phyloP scores from a whole-genome alignment of 2,797 vertebrate species.

The Hypotaenidia okinawae region DNA sequence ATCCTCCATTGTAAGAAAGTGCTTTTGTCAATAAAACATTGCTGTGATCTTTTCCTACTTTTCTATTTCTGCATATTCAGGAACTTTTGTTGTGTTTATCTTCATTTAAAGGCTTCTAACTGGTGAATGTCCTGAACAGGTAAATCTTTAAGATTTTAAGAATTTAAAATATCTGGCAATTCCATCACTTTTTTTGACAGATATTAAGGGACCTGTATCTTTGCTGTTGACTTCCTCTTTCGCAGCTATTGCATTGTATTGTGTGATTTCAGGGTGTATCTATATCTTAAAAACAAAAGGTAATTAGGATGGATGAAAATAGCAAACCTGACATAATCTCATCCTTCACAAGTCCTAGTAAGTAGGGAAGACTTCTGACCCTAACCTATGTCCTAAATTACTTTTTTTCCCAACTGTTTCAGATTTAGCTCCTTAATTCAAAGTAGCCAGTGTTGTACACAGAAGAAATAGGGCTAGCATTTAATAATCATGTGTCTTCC shows the following conservation, averaged over 20 bases:
- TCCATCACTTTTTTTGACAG: not conserved
- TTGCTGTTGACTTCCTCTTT: not conserved
- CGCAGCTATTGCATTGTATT: not conserved
- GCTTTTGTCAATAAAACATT: conserved; percentile 51
- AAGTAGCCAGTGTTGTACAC: not conserved
- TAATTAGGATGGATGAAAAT: not conserved
- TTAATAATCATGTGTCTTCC: not conserved
- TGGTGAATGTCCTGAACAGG: not conserved
- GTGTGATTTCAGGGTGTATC: not conserved
- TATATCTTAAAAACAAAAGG: not conserved
- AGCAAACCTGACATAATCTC: not conserved
- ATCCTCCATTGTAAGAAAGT: conserved; percentile 55
- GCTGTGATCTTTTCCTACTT: conserved; percentile 36
- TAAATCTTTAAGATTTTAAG: not conserved
- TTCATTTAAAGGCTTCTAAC: conserved; percentile 48
- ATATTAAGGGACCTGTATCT: not conserved
- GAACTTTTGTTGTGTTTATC: conserved; percentile 54
- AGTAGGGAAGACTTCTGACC: not conserved
- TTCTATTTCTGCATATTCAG: conserved; percentile 58
- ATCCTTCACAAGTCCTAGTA: not conserved
- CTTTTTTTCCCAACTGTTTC: not conserved
- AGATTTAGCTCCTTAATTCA: not conserved
- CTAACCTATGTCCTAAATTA: not conserved
- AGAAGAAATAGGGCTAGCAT: not conserved
- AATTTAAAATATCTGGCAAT: not conserved